phyloP scores from a whole-genome alignment of 2,888 invertebrate genomes.

The Corythucha ciliata region DNA sequence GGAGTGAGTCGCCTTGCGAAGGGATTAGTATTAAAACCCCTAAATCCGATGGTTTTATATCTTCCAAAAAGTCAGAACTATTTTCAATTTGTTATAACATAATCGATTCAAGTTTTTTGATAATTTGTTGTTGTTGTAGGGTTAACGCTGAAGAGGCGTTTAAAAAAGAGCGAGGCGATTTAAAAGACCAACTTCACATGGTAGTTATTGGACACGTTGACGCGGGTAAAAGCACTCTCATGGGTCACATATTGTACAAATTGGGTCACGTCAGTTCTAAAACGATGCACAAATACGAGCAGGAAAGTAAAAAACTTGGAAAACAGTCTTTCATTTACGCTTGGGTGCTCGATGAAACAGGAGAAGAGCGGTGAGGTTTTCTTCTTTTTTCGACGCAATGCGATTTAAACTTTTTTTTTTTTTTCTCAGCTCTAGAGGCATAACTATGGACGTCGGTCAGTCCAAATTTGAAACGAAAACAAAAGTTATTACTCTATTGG shows the following conservation, averaged over 20 bases:
- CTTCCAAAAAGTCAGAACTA: too few relatives aligned
- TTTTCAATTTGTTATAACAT: too few relatives aligned
- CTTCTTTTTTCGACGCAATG: background rate
- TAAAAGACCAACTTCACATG: conserved; percentile 80
- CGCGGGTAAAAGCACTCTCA: conserved; percentile 93
- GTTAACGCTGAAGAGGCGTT: conserved; percentile 54
- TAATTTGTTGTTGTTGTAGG: conserved; percentile 20
- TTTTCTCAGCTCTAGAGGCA: conserved; percentile 66
- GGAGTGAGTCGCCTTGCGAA: too few relatives aligned
- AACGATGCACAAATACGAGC: conserved; percentile 92
- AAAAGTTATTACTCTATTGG: conserved; percentile 72
- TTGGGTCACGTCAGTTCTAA: conserved; percentile 79
- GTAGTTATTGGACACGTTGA: conserved; percentile 95
- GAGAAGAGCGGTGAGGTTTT: conserved; percentile 67
- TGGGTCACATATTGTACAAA: conserved; percentile 86
- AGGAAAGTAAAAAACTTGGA: conserved; percentile 92
- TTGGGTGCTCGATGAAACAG: conserved; percentile 98
- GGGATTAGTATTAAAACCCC: too few relatives aligned
- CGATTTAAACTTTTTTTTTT: background rate
- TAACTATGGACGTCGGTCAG: conserved; percentile 97
- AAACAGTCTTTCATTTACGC: conserved; percentile 98
- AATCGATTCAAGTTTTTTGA: too few relatives aligned
- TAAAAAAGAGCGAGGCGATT: conserved; percentile 62
- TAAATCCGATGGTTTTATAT: too few relatives aligned
- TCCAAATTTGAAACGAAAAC: conserved; percentile 82